phyloP scores from a whole-genome alignment of 2,113 vertebrate species.

The Sclerurus mexicanus region DNA sequence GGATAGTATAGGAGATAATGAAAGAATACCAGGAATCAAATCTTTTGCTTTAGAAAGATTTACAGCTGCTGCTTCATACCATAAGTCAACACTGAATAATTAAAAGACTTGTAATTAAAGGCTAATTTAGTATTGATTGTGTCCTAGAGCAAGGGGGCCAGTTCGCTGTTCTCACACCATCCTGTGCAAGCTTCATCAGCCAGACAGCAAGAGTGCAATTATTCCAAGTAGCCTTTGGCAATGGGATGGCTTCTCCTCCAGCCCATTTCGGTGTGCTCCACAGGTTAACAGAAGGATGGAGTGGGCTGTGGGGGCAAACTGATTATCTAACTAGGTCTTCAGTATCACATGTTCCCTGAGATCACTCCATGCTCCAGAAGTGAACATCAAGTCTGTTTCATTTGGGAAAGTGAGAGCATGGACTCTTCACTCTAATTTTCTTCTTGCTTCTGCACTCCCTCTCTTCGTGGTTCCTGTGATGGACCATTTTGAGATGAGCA shows the following conservation, averaged over 20 bases:
- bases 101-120: conserved; percentile 77
- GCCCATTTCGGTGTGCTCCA: background rate
- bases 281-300: background rate
- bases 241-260: background rate
- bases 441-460: background rate
- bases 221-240: background rate
- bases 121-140: conserved; percentile 79
- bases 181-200: background rate
- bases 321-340: background rate
- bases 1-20: background rate
- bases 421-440: background rate
- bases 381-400: background rate
- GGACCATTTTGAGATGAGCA: background rate
- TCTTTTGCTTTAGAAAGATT: conserved; percentile 33
- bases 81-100: conserved; percentile 78
- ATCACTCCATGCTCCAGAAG: background rate
- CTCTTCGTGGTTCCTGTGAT: background rate
- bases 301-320: background rate
- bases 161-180: background rate
- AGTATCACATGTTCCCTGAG: background rate
- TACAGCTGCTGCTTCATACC: conserved; percentile 55
- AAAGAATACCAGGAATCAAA: conserved; percentile 8
- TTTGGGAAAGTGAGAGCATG: background rate
- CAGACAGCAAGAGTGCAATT: conserved; percentile 14
- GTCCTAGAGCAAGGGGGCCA: conserved; percentile 54